Evolutionary conservation across 1,140 invertebrate genomes (phyloP), one percentile per base, ranked within the genome.

Genomic region (Formica exsecta): DNA sequence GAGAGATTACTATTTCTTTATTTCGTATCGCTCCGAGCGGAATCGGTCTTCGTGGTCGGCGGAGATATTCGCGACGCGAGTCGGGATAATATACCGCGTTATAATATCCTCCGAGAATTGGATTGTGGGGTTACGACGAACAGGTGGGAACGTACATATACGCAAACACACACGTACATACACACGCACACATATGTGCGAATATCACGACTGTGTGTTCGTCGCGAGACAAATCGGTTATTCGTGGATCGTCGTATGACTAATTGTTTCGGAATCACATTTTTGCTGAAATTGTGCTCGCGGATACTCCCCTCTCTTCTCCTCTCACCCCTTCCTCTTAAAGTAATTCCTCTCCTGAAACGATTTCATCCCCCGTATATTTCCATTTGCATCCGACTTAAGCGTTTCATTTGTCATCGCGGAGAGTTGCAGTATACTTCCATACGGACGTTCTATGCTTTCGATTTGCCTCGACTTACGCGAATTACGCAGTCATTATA

Each of bases 331-430:
- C 48, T 22, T 29, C 41, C 25, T 8, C 44, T 29, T 29, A 41
- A 83, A 83, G 79, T 83, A 83, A 83, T 83, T 71, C 79, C 54
- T 29, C 38, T 44, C 38, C 57, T 61, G 68, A 74, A 73, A 25
- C 79, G 79, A 83, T 83, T 83, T 83, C 79, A 74, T 83, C 79
- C 57, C 68, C 68, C 79, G 79, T 83, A 59, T 74, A 83, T 73
- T 83, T 83, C 79, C 79, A 83, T 83, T 83, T 83, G 79, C 54
- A 36, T 83, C 68, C 68, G 68, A 83, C 79, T 83, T 83, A 83
- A 83, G 79, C 79, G 68, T 83, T 83, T 83, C 79, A 83, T 83
- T 83, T 83, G 68, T 83, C 79, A 83, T 83, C 79, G 68, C n/a
- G 41, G 68, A 73, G 68, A 73, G 57, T 48, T 74, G 79, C 41